A percentile compares a stretch with the other conserved stretches of the same genome.
Evolutionary conservation across 2,797 vertebrate genomes (phyloP).

Genomic region (Melanogrammus aeglefinus): DNA sequence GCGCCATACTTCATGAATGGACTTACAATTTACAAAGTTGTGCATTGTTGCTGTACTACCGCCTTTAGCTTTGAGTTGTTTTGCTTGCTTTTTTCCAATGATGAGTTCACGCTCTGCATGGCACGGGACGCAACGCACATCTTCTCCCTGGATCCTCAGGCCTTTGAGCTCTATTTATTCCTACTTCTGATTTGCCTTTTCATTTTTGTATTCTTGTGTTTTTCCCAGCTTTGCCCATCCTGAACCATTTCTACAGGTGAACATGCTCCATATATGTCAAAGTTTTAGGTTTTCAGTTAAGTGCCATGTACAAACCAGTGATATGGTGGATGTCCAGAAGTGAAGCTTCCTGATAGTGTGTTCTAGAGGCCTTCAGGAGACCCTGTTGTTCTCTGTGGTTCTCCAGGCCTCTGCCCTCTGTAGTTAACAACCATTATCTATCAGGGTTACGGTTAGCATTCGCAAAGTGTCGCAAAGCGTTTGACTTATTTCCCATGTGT

Average conservation of each 20-base stretch:
- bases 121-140: conserved; percentile 37
- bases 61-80: conserved; percentile 26
- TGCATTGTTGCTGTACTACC: conserved; percentile 48
- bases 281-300: conserved; percentile 43
- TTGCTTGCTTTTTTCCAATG: conserved; percentile 27
- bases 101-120: conserved; percentile 28
- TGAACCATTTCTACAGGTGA: conserved; percentile 33
- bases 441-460: not conserved
- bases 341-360: conserved; percentile 59
- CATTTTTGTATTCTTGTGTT: not conserved
- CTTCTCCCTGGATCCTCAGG: conserved; percentile 29
- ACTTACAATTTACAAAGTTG: conserved; percentile 39
- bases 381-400: no score
- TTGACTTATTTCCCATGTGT: not conserved
- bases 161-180: conserved; percentile 51
- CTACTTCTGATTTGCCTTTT: not conserved
- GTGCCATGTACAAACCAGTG: conserved; percentile 55
- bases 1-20: not conserved
- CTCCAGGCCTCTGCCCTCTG: no score
- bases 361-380: not conserved
- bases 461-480: not conserved
- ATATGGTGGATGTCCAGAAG: conserved; percentile 57
- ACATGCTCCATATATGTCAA: conserved; percentile 59
- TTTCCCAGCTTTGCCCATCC: conserved; percentile 19
- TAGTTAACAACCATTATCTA: not conserved